Conservation (phyloP, 2,888 invertebrate species). For the Oasisia sp. region DNA sequence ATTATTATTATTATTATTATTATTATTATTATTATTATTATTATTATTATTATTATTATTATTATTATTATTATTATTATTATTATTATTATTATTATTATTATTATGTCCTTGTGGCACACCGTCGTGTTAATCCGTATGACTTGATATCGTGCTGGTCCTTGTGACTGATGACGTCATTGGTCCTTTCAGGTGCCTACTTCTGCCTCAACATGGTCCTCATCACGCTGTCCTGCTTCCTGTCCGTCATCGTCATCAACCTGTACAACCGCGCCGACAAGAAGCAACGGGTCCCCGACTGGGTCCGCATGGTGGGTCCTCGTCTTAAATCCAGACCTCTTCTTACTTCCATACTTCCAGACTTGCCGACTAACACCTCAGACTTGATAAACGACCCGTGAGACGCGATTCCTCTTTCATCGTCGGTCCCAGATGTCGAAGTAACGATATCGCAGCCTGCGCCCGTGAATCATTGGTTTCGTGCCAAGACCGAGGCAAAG, state of each 20-base stretch:
- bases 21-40: too few species aligned
- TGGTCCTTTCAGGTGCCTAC: conserved; percentile 39
- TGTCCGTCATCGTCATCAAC: conserved; percentile 44
- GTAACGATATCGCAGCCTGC: background rate
- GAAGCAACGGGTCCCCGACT: conserved; percentile 54
- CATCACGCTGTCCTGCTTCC: conserved; percentile 46
- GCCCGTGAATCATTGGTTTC: background rate
- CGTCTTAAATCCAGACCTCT: background rate
- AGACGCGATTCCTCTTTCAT: background rate
- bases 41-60: too few species aligned
- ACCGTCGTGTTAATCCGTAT: background rate
- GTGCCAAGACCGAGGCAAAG: background rate
- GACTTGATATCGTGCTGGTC: background rate
- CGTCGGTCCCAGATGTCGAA: background rate
- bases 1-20: too few species aligned
- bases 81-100: too few species aligned
- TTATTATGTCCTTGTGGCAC: too few species aligned
- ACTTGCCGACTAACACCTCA: background rate
- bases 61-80: too few species aligned
- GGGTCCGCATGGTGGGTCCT: conserved; percentile 52
- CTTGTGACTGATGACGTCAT: background rate
- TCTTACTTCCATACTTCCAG: background rate
- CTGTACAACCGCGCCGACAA: conserved; percentile 45
- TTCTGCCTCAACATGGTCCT: conserved; percentile 49
- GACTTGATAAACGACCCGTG: background rate